Evolutionary conservation across 2,797 vertebrate species (phyloP), one percentile per base, ranked within the genome.

Genomic region (Lophotriccus pileatus): DNA sequence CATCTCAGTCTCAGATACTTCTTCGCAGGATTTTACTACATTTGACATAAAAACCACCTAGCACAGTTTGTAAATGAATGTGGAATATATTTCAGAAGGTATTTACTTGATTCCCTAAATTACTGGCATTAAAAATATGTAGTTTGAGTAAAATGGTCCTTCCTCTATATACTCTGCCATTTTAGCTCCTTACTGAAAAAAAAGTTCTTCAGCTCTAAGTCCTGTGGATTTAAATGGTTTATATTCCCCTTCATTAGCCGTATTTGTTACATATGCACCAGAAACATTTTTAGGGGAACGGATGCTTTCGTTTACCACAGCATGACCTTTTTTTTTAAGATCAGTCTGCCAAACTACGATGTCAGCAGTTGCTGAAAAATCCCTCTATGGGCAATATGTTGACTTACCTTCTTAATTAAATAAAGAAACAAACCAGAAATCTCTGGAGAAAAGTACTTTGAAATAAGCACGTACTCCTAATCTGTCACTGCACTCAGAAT

Each of bases 311-410:
- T 86, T 93, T 93, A 91, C 85, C 74, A 91, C 89, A 96, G 80
- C 68, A 93, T 96, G 84, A 89, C 0, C 21, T 82, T 85, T 90
- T 92, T 93, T 94, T 96, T 87, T 63, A 86, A 94, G 44, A 94
- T 96, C 94, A 93, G 44, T 73, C 87, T 96, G 91, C 53, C 79
- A 94, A 96, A 95, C 78, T 84, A 89, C 5, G 0, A 34, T 74
- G 90, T 97, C 96, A 96, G 89, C 93, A 95, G 84, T 87, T 84
- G 39, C 37, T 83, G 67, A 69, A 96, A 96, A 94, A 94, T 83
- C 74, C 93, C 85, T 97, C 96, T 91, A 96, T 95, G 79, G 89
- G 85, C 85, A 95, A 91, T 95, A 95, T 90, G 90, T 95, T 96
- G 95, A 85, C 95, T 95, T 97, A 58, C 59, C 63, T 89, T 90